phyloP scores from a whole-genome alignment of 2,113 vertebrate species.

The Heterotilapia buettikoferi region DNA sequence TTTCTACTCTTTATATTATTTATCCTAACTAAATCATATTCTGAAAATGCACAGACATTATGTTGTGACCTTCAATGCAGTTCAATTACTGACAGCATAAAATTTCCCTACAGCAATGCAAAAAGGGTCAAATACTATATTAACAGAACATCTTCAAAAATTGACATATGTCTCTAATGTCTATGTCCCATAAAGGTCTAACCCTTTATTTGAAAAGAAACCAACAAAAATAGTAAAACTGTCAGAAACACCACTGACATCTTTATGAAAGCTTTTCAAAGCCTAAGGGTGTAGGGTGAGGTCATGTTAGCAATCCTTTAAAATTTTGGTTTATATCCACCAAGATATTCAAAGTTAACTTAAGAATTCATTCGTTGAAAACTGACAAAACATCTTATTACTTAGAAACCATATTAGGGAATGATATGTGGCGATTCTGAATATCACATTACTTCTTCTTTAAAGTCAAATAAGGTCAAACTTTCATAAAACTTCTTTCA shows the following conservation, averaged over 20 bases:
- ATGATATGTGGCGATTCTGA: not conserved
- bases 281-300: not conserved
- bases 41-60: not conserved
- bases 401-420: not conserved
- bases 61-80: not conserved
- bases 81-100: not conserved
- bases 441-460: not conserved
- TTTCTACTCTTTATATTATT: not conserved
- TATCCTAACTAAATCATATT: not conserved
- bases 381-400: not conserved
- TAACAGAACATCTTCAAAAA: not conserved
- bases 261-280: not conserved
- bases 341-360: not conserved
- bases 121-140: not conserved
- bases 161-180: not conserved
- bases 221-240: not conserved
- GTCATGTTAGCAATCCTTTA: not conserved
- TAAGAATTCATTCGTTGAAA: not conserved
- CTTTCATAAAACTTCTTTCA: not conserved
- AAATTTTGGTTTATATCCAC: not conserved
- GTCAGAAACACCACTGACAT: not conserved
- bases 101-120: not conserved
- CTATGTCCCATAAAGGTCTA: not conserved
- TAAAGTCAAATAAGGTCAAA: not conserved
- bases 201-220: not conserved